A percentile compares a stretch with the other conserved stretches of the same genome.
phyloP scores from a whole-genome alignment of 1,140 invertebrate genomes.

The Sipha flava region DNA sequence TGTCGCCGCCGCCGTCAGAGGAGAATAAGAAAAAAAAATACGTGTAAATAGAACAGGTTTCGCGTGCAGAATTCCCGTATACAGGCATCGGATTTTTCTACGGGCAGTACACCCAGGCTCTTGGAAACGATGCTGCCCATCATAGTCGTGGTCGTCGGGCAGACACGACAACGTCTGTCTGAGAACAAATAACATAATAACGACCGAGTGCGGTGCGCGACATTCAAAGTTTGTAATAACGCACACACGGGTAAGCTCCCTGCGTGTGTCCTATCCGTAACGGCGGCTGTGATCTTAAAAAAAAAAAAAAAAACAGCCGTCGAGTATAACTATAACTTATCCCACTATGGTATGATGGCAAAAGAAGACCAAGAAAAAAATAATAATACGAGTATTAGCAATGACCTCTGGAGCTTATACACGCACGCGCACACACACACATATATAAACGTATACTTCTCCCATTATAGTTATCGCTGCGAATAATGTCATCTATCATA shows the following conservation, averaged over 20 bases:
- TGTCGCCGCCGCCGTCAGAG: not conserved
- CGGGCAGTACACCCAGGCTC: conserved; percentile 41
- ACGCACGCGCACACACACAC: not conserved
- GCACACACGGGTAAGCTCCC: not conserved
- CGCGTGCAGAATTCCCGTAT: conserved; percentile 36
- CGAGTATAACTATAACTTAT: not conserved
- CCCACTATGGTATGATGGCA: conserved; percentile 1
- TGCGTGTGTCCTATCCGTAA: not conserved
- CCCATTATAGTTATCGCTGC: not conserved
- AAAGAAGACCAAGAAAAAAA: not conserved
- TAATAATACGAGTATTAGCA: not conserved
- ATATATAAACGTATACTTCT: not conserved
- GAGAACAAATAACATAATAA: conserved; percentile 34
- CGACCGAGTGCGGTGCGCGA: conserved; percentile 39
- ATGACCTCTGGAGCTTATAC: not conserved
- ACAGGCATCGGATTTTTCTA: conserved; percentile 36
- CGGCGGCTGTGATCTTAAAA: not conserved
- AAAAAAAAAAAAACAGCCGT: not conserved
- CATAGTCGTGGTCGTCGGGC: not conserved
- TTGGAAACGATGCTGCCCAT: conserved; percentile 38
- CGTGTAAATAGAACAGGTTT: conserved; percentile 33
- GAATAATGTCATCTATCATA: not conserved
- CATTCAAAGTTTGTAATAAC: conserved; percentile 35
- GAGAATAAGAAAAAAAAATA: not conserved
- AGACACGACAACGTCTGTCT: conserved; percentile 42